Percentiles rank a stretch among this genome's conserved stretches.
phyloP scores from a whole-genome alignment of 2,888 invertebrate genomes.

The Disparrhopalites patrizii region DNA sequence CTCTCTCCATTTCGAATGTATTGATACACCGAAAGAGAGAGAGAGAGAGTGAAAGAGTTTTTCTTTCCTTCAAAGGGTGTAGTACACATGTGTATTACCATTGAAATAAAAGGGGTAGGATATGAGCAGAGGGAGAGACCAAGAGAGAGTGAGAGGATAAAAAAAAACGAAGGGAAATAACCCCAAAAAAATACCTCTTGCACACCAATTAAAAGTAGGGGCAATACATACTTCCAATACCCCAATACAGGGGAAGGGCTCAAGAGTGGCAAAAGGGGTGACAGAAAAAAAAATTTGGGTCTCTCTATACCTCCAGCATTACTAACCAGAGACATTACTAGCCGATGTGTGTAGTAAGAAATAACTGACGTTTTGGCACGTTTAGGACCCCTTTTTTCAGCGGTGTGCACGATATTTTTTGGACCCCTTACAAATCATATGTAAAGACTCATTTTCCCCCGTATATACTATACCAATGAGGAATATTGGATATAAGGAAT shows the following conservation, averaged over 20 bases:
- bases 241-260: neutral
- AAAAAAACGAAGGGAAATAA: conserved; percentile 29
- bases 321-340: no score
- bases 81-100: neutral
- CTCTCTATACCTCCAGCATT: no score
- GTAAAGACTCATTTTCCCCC: no score
- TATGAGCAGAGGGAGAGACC: neutral
- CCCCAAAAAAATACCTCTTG: conserved; percentile 31
- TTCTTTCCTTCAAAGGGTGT: neutral
- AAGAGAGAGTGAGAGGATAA: conserved; percentile 26
- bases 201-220: conserved; percentile 16
- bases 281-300: conserved; percentile 1
- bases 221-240: no score
- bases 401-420: no score
- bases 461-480: no score
- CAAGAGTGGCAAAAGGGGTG: conserved; percentile 17
- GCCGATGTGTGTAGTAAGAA: neutral
- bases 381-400: conserved; percentile 19
- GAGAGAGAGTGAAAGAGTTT: no score
- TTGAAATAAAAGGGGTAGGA: no score
- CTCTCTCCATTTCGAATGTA: neutral
- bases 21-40: no score
- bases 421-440: conserved; percentile 4
- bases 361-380: conserved; percentile 22
- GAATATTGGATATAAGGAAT: no score